phyloP scores from a whole-genome alignment of 37 sponge, comb jelly and placozoan species.

The Mnemiopsis leidyi region DNA sequence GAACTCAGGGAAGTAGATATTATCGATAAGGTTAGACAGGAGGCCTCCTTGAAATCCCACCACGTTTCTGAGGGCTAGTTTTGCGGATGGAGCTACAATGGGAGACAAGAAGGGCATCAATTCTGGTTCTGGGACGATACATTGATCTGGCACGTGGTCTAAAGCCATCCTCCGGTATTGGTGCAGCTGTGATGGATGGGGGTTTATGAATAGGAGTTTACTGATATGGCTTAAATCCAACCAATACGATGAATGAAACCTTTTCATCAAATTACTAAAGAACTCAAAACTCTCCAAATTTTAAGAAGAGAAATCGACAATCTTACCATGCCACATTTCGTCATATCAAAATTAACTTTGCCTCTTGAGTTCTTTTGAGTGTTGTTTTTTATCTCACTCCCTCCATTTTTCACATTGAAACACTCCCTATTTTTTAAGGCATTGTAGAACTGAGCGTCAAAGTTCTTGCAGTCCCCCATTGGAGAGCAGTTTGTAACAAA shows the following conservation, averaged over 20 bases:
- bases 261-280: too few relatives aligned
- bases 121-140: neutral
- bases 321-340: neutral
- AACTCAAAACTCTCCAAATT: too few relatives aligned
- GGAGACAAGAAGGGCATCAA: neutral
- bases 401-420: neutral
- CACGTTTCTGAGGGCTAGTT: constrained; percentile 39
- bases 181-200: constrained; percentile 13
- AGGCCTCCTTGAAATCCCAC: constrained; percentile 49
- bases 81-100: constrained; percentile 2
- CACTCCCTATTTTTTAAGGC: neutral
- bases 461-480: constrained; percentile 43
- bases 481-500: neutral
- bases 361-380: neutral
- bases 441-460: neutral
- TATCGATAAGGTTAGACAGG: constrained; percentile 51
- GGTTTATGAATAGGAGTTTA: too few relatives aligned
- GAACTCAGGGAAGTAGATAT: constrained; percentile 40
- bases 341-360: neutral
- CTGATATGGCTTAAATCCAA: too few relatives aligned
- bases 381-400: neutral
- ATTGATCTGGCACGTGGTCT: constrained; percentile 9
- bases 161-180: constrained; percentile 31
- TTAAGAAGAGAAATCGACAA: too few relatives aligned
- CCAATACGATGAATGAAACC: too few relatives aligned